phyloP scores from a whole-genome alignment of 2,888 invertebrate species.

The Philereme vetulata region DNA sequence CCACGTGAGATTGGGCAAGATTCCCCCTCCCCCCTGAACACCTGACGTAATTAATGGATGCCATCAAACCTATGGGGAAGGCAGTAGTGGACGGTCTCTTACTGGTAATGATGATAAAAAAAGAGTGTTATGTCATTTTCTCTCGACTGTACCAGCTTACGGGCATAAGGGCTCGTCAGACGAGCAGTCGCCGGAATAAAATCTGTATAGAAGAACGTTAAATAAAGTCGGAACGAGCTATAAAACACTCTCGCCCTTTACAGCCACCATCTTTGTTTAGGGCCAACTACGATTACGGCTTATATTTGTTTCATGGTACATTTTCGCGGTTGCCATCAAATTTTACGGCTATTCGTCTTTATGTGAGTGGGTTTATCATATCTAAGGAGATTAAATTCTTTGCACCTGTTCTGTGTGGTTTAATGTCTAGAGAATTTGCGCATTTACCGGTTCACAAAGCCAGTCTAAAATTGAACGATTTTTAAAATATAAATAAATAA shows the following conservation, averaged over 20 bases:
- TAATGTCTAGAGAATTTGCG: no score
- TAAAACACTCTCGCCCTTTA: constrained; percentile 64
- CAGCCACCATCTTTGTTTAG: constrained; percentile 69
- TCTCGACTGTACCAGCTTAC: constrained; percentile 8
- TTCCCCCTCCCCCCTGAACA: no score
- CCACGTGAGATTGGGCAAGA: no score
- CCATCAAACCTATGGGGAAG: no score
- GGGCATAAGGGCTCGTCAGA: constrained; percentile 44
- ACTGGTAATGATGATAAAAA: no score
- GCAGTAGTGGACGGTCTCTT: no score
- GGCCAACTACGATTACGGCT: constrained; percentile 57
- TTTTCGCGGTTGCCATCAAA: constrained; percentile 42
- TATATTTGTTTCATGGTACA: constrained; percentile 39
- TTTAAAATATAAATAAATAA: no score
- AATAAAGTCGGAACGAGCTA: constrained; percentile 72
- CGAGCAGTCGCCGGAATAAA: constrained; percentile 71
- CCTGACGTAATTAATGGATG: no score
- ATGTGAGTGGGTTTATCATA: constrained; percentile 37
- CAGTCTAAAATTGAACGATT: no score
- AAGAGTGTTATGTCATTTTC: no score
- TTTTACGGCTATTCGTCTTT: constrained; percentile 38
- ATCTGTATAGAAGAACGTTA: constrained; percentile 72
- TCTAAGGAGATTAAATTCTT: constrained; percentile 21
- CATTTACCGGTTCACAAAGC: no score
- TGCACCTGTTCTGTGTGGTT: no score